Percentiles rank a stretch among this genome's conserved stretches.
Evolutionary conservation across 35 echinoderm and acorn worm genomes (phyloP).

Genomic region (Hemicentrotus pulcherrimus): DNA sequence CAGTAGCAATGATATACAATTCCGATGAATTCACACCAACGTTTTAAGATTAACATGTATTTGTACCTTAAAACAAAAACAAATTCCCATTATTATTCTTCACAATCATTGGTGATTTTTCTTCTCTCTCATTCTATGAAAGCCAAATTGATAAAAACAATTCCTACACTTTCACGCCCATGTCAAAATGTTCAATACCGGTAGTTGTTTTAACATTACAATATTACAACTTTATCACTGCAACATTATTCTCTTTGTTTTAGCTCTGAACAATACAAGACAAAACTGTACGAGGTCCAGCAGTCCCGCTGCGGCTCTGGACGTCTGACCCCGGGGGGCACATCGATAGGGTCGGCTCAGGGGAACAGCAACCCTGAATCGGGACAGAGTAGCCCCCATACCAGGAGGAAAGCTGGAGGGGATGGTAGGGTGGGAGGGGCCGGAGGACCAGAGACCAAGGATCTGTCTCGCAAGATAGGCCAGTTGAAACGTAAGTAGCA

Average conservation of each 20-base stretch:
- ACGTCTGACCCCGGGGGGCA: neutral
- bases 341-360: constrained; percentile 23
- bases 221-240: no score
- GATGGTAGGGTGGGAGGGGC: neutral
- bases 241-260: neutral
- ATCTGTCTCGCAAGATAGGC: constrained; percentile 55
- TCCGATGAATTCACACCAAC: no score
- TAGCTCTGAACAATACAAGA: constrained; percentile 81
- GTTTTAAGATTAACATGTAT: no score
- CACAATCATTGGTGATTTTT: no score
- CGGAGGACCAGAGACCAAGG: constrained; percentile 45
- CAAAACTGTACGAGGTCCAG: constrained; percentile 63
- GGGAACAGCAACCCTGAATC: constrained; percentile 44
- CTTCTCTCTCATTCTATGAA: no score
- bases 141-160: no score
- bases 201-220: no score
- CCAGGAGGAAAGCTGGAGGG: neutral
- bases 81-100: no score
- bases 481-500: constrained; percentile 57
- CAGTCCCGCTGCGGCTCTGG: constrained; percentile 32
- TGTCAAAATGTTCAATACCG: no score
- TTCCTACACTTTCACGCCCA: no score
- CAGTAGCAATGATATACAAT: no score
- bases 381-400: constrained; percentile 58
- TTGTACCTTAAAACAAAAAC: no score